Percentiles rank a stretch among this genome's conserved stretches.
phyloP scores from a whole-genome alignment of 1,140 invertebrate species.

The Eupristina koningsbergeri region DNA sequence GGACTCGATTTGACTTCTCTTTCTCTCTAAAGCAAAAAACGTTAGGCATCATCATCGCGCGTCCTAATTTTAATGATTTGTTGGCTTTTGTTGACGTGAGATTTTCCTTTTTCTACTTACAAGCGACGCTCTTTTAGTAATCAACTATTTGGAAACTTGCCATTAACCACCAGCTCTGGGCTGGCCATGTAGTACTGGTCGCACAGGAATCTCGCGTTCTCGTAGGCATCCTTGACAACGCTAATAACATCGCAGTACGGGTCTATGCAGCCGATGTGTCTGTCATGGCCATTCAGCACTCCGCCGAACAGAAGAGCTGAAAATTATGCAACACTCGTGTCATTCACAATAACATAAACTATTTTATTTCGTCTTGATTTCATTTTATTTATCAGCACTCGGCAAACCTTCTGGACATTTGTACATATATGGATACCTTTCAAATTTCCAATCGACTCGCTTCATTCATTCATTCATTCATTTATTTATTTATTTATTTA shows the following conservation, averaged over 20 bases:
- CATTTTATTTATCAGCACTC: too few relatives aligned
- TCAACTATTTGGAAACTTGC: slow-evolving; percentile 74
- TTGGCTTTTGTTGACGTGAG: background rate
- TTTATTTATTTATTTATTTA: too few relatives aligned
- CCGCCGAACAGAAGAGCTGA: slow-evolving; percentile 91
- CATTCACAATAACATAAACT: too few relatives aligned
- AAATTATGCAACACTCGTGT: slow-evolving; percentile 52
- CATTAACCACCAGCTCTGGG: slow-evolving; percentile 87
- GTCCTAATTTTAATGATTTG: too few relatives aligned
- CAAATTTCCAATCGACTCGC: too few relatives aligned
- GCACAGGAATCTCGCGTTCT: slow-evolving; percentile 97
- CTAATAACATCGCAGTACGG: slow-evolving; percentile 90
- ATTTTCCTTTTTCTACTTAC: slow-evolving; percentile 55
- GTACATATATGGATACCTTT: too few relatives aligned
- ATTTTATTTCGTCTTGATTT: too few relatives aligned
- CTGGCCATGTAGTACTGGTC: slow-evolving; percentile 97
- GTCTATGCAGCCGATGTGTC: slow-evolving; percentile 96
- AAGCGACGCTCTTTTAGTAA: slow-evolving; percentile 43
- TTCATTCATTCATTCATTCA: too few relatives aligned
- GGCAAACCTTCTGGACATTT: too few relatives aligned
- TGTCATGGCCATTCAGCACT: slow-evolving; percentile 80
- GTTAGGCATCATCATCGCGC: too few relatives aligned
- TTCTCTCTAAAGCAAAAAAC: too few relatives aligned
- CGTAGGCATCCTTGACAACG: slow-evolving; percentile 93
- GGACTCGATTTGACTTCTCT: too few relatives aligned